Base-by-base conservation (phyloP, 2,797 vertebrate species). In the Alectoris magna region DNA sequence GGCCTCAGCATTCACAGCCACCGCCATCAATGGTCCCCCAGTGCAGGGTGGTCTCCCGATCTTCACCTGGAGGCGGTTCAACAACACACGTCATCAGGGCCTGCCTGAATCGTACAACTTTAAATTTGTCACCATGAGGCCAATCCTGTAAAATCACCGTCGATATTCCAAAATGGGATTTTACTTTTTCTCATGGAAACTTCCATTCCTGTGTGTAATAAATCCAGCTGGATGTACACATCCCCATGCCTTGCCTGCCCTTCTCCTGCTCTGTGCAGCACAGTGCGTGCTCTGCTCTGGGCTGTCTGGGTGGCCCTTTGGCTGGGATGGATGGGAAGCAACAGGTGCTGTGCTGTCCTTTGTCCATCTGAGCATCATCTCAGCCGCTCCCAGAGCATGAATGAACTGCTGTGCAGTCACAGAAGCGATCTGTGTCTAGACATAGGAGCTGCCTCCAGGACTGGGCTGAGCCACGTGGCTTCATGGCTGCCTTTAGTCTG, bases 91-190 rank as follows among this genome's bases (percentile, higher is more conserved):
- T 31, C 98, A 99, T 70, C 93, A 96, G 72, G 98, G 98, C 78
- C 98, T 99, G 89, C 98, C 98, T 4, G 97, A 97, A 18, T 97
- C 94, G 0, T 99, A 98, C 92, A 97, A 98, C 95, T 99, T 99
- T 53, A 84, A 95, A 53, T 99, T 99, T 6, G 68, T 99, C 86
- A 97, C 92, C 82, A 98, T 98, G 98, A 97, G 97, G 94, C 98
- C 98, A 2, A 73, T 96, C 48, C 90, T 98, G 70, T 97, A 87
- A 94, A 90, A 77, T 36, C 48, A 41, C 39, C 43, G 13, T 14
- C 56, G 15, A 1, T 60, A 39, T 36, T 84, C 74, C 44, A 58
- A 73, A 67, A n/a, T 6, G n/a, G 51, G 19, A 64, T 64, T 31
- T 31, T 43, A 21, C 39, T 24, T 36, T 59, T 93, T 26, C 74